Evolutionary conservation across 2,113 vertebrate genomes (phyloP).

Genomic region (Brienomyrus longianalis): DNA sequence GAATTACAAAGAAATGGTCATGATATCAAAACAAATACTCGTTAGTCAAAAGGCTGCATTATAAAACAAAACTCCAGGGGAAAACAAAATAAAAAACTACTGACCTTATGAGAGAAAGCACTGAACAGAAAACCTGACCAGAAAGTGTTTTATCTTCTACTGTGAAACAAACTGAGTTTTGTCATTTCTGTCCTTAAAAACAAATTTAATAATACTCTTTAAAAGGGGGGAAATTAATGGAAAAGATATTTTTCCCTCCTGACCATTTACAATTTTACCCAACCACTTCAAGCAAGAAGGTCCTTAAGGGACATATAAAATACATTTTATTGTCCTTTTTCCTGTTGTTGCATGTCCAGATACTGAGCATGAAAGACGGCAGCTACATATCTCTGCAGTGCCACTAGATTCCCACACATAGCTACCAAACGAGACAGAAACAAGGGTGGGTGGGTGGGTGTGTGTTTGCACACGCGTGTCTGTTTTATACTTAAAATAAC

Average conservation of each 20-base stretch:
- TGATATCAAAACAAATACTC: conserved; percentile 60
- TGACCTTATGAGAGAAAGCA: conserved; percentile 63
- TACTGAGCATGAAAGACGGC: conserved; percentile 61
- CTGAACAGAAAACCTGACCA: conserved; percentile 63
- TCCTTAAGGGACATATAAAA: conserved; percentile 79
- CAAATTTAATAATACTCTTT: conserved; percentile 54
- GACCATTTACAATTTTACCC: conserved; percentile 20
- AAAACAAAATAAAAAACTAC: conserved; percentile 46
- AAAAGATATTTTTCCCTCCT: not conserved
- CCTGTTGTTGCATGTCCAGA: conserved; percentile 66
- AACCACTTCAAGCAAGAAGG: conserved; percentile 69
- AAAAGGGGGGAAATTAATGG: conserved; percentile 33
- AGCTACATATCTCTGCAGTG: conserved; percentile 57
- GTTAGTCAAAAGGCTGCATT: conserved; percentile 59
- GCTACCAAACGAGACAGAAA: conserved; percentile 27
- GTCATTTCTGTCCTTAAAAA: conserved; percentile 39
- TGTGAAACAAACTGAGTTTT: conserved; percentile 26
- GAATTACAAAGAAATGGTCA: conserved; percentile 58
- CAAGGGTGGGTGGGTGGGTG: not conserved
- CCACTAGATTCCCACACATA: conserved; percentile 50
- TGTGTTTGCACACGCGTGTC: conserved; percentile 34
- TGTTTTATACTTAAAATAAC: conserved; percentile 21
- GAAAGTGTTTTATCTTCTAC: conserved; percentile 56
- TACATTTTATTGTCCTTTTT: conserved; percentile 77
- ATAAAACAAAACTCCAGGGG: conserved; percentile 41